A percentile compares a stretch with the other conserved stretches of the same genome.
phyloP scores from a whole-genome alignment of 2,888 invertebrate genomes.

The Melinopterus prodromus region DNA sequence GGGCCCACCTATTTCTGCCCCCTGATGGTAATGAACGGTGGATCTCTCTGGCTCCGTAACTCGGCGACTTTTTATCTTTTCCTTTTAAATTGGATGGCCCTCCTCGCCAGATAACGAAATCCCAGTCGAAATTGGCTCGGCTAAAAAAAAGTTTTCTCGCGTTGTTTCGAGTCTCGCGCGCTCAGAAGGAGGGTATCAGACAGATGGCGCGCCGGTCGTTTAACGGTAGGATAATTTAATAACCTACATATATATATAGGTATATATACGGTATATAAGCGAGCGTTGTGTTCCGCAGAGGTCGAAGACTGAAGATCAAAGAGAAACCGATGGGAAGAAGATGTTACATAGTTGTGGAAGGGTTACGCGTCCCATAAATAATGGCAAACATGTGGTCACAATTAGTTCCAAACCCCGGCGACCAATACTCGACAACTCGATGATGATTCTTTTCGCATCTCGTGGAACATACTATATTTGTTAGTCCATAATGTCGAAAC shows the following conservation, averaged over 20 bases:
- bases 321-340: slow-evolving; percentile 4
- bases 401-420: neutral
- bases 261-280: neutral
- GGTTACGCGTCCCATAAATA: neutral
- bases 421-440: neutral
- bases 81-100: neutral
- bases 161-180: neutral
- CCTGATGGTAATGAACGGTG: neutral
- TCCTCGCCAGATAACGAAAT: neutral
- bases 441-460: neutral
- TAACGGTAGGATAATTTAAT: slow-evolving; percentile 4
- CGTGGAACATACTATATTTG: neutral
- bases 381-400: neutral
- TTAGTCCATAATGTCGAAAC: too few species aligned
- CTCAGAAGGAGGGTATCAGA: neutral
- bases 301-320: neutral
- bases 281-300: neutral
- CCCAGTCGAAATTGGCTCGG: neutral
- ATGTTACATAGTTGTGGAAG: slow-evolving; percentile 4
- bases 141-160: neutral
- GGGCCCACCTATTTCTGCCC: neutral
- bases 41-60: neutral
- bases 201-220: slow-evolving; percentile 4
- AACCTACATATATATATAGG: neutral
- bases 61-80: neutral